Conservation (phyloP, 2,888 invertebrate genomes). For the Tinea semifulvella region DNA sequence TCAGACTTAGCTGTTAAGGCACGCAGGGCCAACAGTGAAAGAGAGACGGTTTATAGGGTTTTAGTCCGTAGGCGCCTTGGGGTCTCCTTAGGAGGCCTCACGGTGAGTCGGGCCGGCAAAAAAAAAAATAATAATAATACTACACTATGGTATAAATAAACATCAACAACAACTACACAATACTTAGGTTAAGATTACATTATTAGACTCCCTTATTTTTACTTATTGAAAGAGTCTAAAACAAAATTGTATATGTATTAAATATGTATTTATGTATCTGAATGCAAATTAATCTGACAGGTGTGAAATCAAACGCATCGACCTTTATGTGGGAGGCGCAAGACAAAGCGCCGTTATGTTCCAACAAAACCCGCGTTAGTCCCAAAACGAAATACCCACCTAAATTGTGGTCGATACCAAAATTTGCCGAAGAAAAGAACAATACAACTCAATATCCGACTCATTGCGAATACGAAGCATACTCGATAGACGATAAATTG, state of each 20-base stretch:
- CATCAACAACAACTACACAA: too few species aligned
- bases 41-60: too few species aligned
- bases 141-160: too few species aligned
- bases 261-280: constrained; percentile 2
- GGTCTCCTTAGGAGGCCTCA: too few species aligned
- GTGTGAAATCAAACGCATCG: constrained; percentile 1
- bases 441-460: constrained; percentile 1
- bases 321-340: constrained; percentile 7
- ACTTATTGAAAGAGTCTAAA: not conserved
- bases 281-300: constrained; percentile 7
- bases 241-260: too few species aligned
- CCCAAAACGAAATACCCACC: not conserved
- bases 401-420: constrained; percentile 8
- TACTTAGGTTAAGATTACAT: too few species aligned
- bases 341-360: constrained; percentile 6
- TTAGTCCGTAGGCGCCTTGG: too few species aligned
- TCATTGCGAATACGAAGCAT: constrained; percentile 10
- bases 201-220: too few species aligned
- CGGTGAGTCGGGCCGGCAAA: too few species aligned
- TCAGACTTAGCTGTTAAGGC: too few species aligned
- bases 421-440: constrained; percentile 4
- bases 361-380: not conserved
- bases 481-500: constrained; percentile 12
- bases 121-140: too few species aligned
- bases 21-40: too few species aligned